Evolutionary conservation across 2,888 invertebrate species (phyloP), one percentile per base, ranked within the genome.

Genomic region (Caenorhabditis sp.): DNA sequence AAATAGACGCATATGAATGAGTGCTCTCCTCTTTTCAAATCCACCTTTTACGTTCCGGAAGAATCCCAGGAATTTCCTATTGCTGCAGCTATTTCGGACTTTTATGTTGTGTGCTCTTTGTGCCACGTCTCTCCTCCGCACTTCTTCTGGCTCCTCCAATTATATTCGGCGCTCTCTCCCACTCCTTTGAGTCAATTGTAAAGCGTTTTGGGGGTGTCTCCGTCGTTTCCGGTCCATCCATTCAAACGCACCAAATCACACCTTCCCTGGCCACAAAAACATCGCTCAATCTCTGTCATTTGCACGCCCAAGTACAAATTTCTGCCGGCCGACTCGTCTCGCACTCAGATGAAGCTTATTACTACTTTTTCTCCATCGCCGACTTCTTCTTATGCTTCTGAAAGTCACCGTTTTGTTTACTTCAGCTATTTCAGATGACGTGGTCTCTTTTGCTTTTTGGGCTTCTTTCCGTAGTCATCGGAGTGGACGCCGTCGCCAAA

Each of bases 401-500:
- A 35, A 35, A 35, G 2, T 13, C 5, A 26, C 22, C 13, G 17
- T 20, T 50, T 43, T 46, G 24, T n/a, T 32, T 32, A n/a, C 11
- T 48, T 61, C 9, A 1, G 8, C 2, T n/a, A 30, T 61, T 45
- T 11, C 58, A 63, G 72, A 62, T 65, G 65, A 59, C 52, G 66
- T 66, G 52, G 46, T 32, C 24, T 43, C 43, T 17, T 22, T 45
- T 53, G 24, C 15, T 65, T 30, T 37, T 59, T 46, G 22, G 43
- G 22, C 52, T 61, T n/a, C 22, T 75, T 24, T 52, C 37, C 27
- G 22, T 41, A 11, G 32, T 17, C 9, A 26, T 37, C n/a, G 45
- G 46, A 6, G 32, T 37, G 15, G 15, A 61, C 13, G 55, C 58
- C 13, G 79, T 83, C 11, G 83, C 83, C 13, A 75, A 78, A 17